Conservation (phyloP, 2,797 vertebrate species). For the Sebastes kiyomatsui region DNA sequence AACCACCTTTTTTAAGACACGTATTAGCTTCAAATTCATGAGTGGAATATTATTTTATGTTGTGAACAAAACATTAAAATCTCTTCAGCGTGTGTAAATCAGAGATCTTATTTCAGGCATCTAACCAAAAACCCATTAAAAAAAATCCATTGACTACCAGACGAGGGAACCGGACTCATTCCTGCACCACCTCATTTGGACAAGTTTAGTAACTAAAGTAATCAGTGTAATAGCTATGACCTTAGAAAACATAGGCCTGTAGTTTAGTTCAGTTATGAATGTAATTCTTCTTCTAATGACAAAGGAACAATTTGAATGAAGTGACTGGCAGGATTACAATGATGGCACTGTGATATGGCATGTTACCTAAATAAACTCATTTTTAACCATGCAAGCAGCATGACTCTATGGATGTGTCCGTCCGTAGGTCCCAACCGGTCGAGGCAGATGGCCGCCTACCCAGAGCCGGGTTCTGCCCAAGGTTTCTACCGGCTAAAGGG, state of each 20-base stretch:
- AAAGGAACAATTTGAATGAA: not conserved
- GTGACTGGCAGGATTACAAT: not conserved
- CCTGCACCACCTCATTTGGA: not conserved
- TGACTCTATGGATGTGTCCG: not conserved
- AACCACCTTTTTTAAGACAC: too few relatives aligned
- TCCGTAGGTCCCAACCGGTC: not conserved
- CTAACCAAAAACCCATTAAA: too few relatives aligned
- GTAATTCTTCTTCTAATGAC: not conserved
- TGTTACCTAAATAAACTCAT: not conserved
- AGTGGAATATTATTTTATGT: too few relatives aligned
- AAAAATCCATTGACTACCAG: accelerated
- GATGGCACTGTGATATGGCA: not conserved
- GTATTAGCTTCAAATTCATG: accelerated
- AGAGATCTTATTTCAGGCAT: too few relatives aligned
- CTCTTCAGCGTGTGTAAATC: too few relatives aligned
- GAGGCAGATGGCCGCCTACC: too few relatives aligned
- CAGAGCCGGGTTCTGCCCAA: too few relatives aligned
- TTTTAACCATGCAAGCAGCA: not conserved
- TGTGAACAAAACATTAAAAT: too few relatives aligned
- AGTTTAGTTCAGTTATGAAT: not conserved
- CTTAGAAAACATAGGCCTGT: not conserved
- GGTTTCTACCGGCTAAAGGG: too few relatives aligned
- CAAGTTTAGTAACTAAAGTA: not conserved
- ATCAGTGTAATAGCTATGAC: not conserved
- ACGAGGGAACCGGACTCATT: too few relatives aligned